phyloP scores from a whole-genome alignment of 2,797 vertebrate species.

The Myotis myotis region DNA sequence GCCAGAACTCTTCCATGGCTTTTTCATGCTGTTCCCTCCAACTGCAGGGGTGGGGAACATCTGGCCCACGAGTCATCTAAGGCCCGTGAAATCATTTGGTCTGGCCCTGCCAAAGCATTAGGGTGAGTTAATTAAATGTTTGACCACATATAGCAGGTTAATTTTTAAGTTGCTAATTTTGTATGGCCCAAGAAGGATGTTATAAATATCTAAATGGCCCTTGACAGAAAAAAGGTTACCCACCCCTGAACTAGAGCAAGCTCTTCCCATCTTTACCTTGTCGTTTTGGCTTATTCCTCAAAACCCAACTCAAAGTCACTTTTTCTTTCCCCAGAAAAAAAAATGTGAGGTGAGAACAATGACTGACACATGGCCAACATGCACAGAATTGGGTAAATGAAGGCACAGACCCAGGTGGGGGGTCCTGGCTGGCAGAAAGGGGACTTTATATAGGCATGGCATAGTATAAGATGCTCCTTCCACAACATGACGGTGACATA shows the following conservation, averaged over 20 bases:
- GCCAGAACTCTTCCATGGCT: neutral
- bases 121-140: no score
- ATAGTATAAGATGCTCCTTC: neutral
- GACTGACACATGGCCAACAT: neutral
- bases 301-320: neutral
- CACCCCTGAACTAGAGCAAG: no score
- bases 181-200: no score
- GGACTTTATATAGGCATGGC: neutral
- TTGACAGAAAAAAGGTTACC: no score
- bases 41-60: no score
- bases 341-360: neutral
- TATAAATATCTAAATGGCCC: no score
- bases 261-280: neutral
- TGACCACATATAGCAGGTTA: no score
- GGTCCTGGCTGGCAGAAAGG: neutral
- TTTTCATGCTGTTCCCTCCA: neutral
- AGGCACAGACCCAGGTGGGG: neutral
- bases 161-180: no score
- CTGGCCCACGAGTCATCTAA: no score
- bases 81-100: no score
- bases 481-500: neutral
- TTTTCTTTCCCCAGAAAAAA: neutral
- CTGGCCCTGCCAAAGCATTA: no score
- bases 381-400: neutral
- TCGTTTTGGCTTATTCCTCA: neutral